These are phyloP conservation scores for Aleadryas rufinucha DNA, from an alignment of 2,113 vertebrate genomes.

Conservation along the genomic window DNA sequence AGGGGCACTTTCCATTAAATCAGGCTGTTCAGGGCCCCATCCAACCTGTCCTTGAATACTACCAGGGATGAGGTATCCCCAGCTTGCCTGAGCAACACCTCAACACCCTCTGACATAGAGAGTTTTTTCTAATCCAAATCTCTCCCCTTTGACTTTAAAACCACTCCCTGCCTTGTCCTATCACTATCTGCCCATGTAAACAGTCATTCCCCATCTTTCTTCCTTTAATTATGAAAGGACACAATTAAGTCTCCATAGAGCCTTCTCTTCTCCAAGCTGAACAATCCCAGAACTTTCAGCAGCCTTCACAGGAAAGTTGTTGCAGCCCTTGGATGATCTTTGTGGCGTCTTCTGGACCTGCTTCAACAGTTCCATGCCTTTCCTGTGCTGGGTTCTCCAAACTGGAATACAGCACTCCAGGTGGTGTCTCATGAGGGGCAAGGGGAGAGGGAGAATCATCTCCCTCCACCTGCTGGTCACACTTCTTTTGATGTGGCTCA, in stretches of 20 bases:
- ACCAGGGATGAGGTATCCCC: not conserved
- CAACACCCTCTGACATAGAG: not conserved
- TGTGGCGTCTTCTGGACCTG: not conserved
- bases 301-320: not conserved
- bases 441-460: not conserved
- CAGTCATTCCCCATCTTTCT: not conserved
- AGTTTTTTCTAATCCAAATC: not conserved
- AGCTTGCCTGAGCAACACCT: no score
- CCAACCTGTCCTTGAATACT: not conserved
- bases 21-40: not conserved
- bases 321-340: fast-evolving
- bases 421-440: not conserved
- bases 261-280: not conserved
- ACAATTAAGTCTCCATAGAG: not conserved
- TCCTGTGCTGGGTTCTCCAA: not conserved
- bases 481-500: not conserved
- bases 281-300: no score
- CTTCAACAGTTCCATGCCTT: not conserved
- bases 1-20: not conserved
- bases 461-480: not conserved
- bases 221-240: not conserved
- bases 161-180: not conserved
- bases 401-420: not conserved
- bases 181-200: not conserved
- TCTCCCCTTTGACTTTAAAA: not conserved